Percentiles rank a stretch among this genome's conserved stretches.
Conservation (phyloP, 2,797 vertebrate species). For the Micromesistius poutassou region DNA sequence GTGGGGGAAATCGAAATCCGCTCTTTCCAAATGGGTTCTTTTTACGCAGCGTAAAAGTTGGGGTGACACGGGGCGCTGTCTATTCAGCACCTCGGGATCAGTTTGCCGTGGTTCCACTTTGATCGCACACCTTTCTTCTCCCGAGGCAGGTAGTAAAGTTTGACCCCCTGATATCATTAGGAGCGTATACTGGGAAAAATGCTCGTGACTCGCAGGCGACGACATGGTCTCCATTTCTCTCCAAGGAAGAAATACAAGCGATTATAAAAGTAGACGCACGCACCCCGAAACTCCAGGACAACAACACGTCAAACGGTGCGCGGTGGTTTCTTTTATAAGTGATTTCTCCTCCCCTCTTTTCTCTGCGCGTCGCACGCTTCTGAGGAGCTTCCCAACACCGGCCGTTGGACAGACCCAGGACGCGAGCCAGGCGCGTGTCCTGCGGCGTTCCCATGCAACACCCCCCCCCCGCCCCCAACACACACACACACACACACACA, state of each 20-base stretch:
- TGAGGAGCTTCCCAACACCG: constrained; percentile 76
- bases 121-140: background rate
- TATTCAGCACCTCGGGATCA: constrained; percentile 77
- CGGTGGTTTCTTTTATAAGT: constrained; percentile 1
- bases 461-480: constrained; percentile 14
- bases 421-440: constrained; percentile 87
- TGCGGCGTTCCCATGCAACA: constrained; percentile 82
- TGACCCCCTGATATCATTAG: constrained; percentile 6
- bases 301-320: background rate
- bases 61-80: constrained; percentile 81
- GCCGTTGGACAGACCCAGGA: constrained; percentile 73
- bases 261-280: constrained; percentile 14
- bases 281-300: background rate
- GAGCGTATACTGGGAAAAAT: constrained; percentile 2
- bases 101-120: constrained; percentile 16
- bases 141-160: constrained; percentile 2
- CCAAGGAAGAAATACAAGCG: background rate
- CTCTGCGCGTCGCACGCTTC: constrained; percentile 73
- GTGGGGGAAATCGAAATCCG: constrained; percentile 73
- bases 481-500: no score
- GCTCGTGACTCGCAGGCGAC: background rate
- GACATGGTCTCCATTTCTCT: constrained; percentile 10
- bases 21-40: constrained; percentile 78
- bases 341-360: background rate
- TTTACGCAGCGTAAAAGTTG: constrained; percentile 89